Evolutionary conservation across 2,797 vertebrate genomes (phyloP), one percentile per base, ranked within the genome.

Genomic region (Eulemur albifrons): DNA sequence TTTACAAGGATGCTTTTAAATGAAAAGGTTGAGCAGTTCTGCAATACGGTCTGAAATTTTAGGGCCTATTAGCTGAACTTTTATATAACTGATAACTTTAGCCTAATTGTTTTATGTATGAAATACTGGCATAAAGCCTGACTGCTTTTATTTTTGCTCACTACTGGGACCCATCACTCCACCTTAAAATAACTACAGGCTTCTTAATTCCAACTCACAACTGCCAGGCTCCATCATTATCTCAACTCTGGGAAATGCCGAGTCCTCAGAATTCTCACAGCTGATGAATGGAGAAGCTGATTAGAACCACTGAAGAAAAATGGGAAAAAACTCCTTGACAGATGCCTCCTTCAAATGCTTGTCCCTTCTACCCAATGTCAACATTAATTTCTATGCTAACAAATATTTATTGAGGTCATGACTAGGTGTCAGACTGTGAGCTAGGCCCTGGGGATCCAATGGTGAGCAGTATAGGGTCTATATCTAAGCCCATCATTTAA

Each of bases 131-230:
- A 88, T 88, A 67, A 84, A 84, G 75, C 72, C 91, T 72, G 59
- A 90, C 59, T 84, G 45, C 69, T 96, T 95, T 96, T 76, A 81
- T 82, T 93, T 92, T 93, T 94, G 86, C 54, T 93, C 82, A 83
- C 73, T 94, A 67, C 35, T 70, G 89, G 87, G 69, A 70, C 76
- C 77, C 73, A 94, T 93, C 94, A 97, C 38, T 87, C 81, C 57
- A 85, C 93, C 93, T 96, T 84, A 94, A 95, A 93, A 96, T 93
- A 97, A 96, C 25, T 17, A 63, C 75, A 95, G 80, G n/a, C 83
- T 95, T 70, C 93, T 96, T 89, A 73, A 91, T 88, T 81, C 59
- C 70, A 96, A 84, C 88, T 85, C 76, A 90, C 83, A 96, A 94
- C 54, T 82, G 93, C 90, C 94, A 92, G 83, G 57, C 70, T 91